Base-by-base conservation (phyloP, 1,140 invertebrate species). In the Oreohelix idahoensis region DNA sequence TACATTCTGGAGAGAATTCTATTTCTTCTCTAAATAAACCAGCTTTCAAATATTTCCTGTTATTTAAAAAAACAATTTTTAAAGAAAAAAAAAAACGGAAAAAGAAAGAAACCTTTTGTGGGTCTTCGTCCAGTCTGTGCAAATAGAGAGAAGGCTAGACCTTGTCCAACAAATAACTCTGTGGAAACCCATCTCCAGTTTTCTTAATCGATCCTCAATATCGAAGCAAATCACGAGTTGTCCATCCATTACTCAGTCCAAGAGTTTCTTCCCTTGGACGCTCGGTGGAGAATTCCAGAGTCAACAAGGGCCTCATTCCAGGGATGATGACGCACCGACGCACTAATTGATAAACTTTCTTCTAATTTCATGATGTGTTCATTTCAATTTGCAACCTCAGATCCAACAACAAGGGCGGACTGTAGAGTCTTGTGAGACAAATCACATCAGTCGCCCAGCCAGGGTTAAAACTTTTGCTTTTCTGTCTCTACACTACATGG, bases 271-370 rank as follows among this genome's bases (percentile, higher is more conserved):
- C n/a, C 63, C 2, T 35, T 51, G 15, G 1, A 51, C 15, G 36
- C 45, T 53, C 20, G 26, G 42, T n/a, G 29, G 42, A 35, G 42
- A 76, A 76, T 35, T 51, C 45, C 29, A 45, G 26, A 51, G 45
- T 75, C 42, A 76, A 76, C 45, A 76, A 20, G 11, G 23, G 13
- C 17, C 23, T 76, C 49, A n/a, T 35, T 51, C 29, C 74, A 23
- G n/a, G 2, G 45, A 32, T 35, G 38, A 32, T 35, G 26, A 53
- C 42, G 17, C 38, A 45, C 73, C 32, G 15, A 17, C 15, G 73
- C 29, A 76, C 74, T 76, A 76, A 76, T 76, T 76, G 74, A 53
- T 75, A 51, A 76, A 51, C 74, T 76, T 76, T 76, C 17, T 51
- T 29, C 49, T 76, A 76, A 53, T 51, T 76, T 51, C 71, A 74